Evolutionary conservation across 1,140 invertebrate species (phyloP).

Genomic region (Aphelenchoides besseyi): DNA sequence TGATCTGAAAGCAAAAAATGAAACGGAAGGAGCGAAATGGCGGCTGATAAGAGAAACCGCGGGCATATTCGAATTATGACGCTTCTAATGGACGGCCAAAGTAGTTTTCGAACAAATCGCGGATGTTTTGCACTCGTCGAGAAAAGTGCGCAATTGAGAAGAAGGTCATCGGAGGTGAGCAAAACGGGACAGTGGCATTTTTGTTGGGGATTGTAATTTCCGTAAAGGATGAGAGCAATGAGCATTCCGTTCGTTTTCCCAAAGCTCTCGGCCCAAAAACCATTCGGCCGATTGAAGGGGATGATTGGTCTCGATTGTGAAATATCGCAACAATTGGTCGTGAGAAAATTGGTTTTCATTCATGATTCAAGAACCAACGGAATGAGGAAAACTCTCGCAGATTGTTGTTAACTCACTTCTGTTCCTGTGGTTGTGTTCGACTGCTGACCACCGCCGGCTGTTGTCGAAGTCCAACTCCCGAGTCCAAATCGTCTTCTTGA

Average conservation of each 20-base stretch:
- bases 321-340: not conserved
- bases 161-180: too few species aligned
- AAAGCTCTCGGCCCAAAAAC: not conserved
- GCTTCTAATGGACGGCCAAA: not conserved
- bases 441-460: conserved; percentile 1
- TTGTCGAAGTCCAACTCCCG: conserved; percentile 42
- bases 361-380: not conserved
- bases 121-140: too few species aligned
- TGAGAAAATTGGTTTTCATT: not conserved
- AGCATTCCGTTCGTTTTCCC: too few species aligned
- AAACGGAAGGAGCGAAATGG: not conserved
- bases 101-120: not conserved
- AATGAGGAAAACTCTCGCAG: too few species aligned
- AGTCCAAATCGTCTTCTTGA: conserved; percentile 55
- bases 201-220: too few species aligned
- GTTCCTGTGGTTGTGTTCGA: not conserved
- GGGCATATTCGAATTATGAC: not conserved
- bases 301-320: too few species aligned
- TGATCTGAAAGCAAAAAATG: conserved; percentile 21
- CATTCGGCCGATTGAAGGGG: not conserved
- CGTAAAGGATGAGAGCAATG: too few species aligned
- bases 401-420: conserved; percentile 8
- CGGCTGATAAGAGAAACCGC: not conserved
- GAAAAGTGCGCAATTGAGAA: too few species aligned
- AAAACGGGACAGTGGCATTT: too few species aligned